Percentiles rank a stretch among this genome's conserved stretches.
Conservation (phyloP, 2,797 vertebrate genomes). For the Oreortyx pictus region DNA sequence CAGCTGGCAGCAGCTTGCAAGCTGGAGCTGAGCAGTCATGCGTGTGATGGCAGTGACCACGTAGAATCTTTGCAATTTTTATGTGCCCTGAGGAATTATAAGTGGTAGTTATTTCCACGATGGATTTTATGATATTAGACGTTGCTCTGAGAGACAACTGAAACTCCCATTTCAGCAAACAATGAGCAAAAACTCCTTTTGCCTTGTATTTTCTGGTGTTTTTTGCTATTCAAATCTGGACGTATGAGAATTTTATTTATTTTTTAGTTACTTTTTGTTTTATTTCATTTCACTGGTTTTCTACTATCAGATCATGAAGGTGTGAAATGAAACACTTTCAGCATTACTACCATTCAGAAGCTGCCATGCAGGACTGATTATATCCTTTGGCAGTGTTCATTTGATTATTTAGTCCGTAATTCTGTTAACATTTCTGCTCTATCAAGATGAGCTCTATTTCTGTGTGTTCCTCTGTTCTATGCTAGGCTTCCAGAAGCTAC, state of each 20-base stretch:
- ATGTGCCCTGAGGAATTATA: neutral
- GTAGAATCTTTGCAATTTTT: neutral
- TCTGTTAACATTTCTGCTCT: neutral
- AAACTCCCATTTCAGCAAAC: neutral
- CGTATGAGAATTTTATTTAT: neutral
- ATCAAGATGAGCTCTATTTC: neutral
- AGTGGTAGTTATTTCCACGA: neutral
- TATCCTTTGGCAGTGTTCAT: neutral
- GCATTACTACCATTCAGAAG: neutral
- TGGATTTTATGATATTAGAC: neutral
- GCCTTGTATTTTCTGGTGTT: neutral
- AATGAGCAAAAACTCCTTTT: neutral
- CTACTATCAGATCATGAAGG: neutral
- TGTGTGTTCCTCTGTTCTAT: neutral
- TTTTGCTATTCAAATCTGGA: neutral
- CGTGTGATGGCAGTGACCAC: neutral
- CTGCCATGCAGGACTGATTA: neutral
- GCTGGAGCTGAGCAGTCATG: neutral
- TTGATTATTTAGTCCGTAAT: neutral
- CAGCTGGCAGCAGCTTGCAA: neutral
- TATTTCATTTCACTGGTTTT: neutral
- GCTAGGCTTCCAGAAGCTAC: neutral
- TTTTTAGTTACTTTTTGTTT: too few relatives aligned
- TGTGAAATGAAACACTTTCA: neutral
- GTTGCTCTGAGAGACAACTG: neutral